Conservation (phyloP, 2,888 invertebrate species). For the Drosophila robusta region DNA sequence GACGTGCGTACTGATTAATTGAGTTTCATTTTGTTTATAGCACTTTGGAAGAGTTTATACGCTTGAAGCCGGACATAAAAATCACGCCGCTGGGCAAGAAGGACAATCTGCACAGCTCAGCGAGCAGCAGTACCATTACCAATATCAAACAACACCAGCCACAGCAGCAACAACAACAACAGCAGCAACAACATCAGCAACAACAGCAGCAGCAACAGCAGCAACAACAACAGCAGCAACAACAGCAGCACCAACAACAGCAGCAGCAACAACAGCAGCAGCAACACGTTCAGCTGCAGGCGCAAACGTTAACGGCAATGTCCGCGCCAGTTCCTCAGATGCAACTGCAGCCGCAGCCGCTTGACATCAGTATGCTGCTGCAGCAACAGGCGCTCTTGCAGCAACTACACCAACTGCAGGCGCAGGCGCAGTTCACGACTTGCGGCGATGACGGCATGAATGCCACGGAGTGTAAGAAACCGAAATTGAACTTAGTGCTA, state of each 20-base stretch:
- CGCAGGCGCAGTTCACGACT: slow-evolving; percentile 45
- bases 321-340: slow-evolving; percentile 50
- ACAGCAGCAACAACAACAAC: slow-evolving; percentile 55
- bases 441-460: slow-evolving; percentile 47
- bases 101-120: slow-evolving; percentile 20
- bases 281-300: slow-evolving; percentile 52
- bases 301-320: slow-evolving; percentile 45
- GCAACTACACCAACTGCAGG: slow-evolving; percentile 61
- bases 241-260: slow-evolving; percentile 47
- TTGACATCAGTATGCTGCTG: slow-evolving; percentile 64
- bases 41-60: slow-evolving; percentile 83
- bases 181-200: slow-evolving; percentile 23
- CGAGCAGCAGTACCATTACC: slow-evolving; percentile 1
- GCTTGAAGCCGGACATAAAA: slow-evolving; percentile 84
- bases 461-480: slow-evolving; percentile 81
- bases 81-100: slow-evolving; percentile 81
- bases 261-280: slow-evolving; percentile 43
- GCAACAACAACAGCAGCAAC: background rate
- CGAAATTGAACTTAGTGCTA: slow-evolving; percentile 84
- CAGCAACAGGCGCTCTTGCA: slow-evolving; percentile 70
- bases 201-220: slow-evolving; percentile 32
- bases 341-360: slow-evolving; percentile 74
- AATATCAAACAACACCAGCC: slow-evolving; percentile 40
- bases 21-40: slow-evolving; percentile 49
- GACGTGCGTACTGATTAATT: background rate